Base-by-base conservation (phyloP, 2,113 vertebrate genomes). In the Turnix velox region DNA sequence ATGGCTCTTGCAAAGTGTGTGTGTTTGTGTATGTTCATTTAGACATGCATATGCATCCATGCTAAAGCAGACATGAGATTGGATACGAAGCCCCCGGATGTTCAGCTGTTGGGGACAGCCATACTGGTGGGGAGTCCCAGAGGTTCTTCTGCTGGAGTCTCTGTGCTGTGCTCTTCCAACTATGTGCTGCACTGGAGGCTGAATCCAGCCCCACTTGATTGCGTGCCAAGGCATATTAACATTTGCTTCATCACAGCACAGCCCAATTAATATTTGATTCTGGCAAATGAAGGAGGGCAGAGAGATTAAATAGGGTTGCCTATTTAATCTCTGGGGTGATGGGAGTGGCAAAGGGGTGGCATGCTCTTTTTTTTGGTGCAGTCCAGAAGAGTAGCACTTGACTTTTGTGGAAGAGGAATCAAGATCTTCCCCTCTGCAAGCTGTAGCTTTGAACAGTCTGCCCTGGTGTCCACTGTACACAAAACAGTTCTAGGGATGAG, bases 251-350 rank as follows among this genome's bases (percentile, higher is more conserved):
- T 92, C 88, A 90, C 65, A 74, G 65, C 9, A 8, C 69, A 55
- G 52, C 71, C 10, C 69, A 90, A 91, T 95, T 95, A 95, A 84
- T 94, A 73, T 81, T 96, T 94, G 82, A 92, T 94, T 94, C 87
- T 67, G 74, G 62, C 37, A 78, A 95, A 92, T 82, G 76, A 91
- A 93, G 58, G 69, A 94, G 87, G 61, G 84, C 92, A 94, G 54
- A 69, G 54, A 73, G 58, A 90, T 92, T 95, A 96, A 94, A 81
- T 74, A 68, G 75, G 31, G 25, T 84, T 92, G 81, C 52, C 61
- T 62, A n/a, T n/a, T n/a, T n/a, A n/a, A n/a, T n/a, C n/a, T n/a
- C 28, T 61, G 77, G 42, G 54, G 46, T 48, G 40, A 48, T 28
- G 33, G 30, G 31, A 72, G 11, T 45, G 49, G 49, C 1, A 3